Evolutionary conservation across 2,113 vertebrate genomes (phyloP), one percentile per base, ranked within the genome.

Genomic region (Python bivittatus): DNA sequence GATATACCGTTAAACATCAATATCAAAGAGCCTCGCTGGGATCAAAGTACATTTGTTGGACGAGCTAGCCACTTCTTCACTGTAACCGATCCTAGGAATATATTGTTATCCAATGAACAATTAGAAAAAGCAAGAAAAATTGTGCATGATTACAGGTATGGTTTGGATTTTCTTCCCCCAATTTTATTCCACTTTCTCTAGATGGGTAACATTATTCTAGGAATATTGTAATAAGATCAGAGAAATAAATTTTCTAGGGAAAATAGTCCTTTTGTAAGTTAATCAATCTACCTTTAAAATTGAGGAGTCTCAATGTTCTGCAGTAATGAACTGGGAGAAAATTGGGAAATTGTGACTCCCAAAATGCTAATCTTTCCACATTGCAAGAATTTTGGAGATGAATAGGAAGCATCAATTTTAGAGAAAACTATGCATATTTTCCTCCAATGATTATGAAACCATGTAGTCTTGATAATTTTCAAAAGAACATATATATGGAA

Each of bases 1-100:
- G 97, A 98, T 93, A 93, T 99, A 83, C 98, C 99, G 84, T 97
- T 98, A 88, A 97, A 98, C 97, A 99, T 99, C 94, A 99, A 99
- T 95, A 99, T 99, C 96, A 98, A 98, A 95, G 99, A 99, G 93
- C 99, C 99, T 10, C 98, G 99, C 92, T 99, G 99, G 99, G 99
- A 99, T 96, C 99, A 99, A 96, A 98, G 98, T 95, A 99, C 99
- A 33, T 99, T 99, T 60, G 4, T 96, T 60, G 99, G 99, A 88
- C 98, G 99, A 93, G 99, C 99, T 52, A 98, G 96, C 72, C 99
- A 99, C 96, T 99, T 99, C 98, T 99, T 99, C 95, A 99, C 99
- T 0, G 99, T 99, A 88, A 99, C 99, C 61, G 99, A 99, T 58
- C 99, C 99, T 88, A 98, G 99, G 95, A 99, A 99, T 94, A 97